Conservation (phyloP, 2,113 vertebrate species). For the Muscicapa adusta region DNA sequence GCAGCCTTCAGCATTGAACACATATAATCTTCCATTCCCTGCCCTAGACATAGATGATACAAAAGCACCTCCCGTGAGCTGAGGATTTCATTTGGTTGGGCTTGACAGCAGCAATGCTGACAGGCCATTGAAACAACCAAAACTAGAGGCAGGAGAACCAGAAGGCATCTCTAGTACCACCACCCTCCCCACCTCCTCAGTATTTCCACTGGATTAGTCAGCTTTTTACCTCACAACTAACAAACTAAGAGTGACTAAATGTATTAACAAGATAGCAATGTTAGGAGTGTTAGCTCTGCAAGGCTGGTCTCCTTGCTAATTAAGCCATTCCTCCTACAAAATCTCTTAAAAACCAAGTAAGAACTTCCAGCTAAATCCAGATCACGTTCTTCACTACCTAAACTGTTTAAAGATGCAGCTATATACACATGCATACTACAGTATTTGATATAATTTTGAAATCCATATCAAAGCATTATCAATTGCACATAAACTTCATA, state of each 20-base stretch:
- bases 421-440: not conserved
- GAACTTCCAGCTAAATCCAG: not conserved
- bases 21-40: not conserved
- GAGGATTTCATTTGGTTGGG: not conserved
- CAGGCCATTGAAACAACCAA: not conserved
- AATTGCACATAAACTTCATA: not conserved
- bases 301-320: not conserved
- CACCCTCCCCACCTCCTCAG: not conserved
- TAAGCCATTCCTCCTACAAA: not conserved
- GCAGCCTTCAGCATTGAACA: not conserved
- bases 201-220: not conserved
- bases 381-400: not conserved
- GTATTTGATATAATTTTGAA: not conserved
- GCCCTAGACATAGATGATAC: not conserved
- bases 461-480: not conserved
- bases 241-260: not conserved
- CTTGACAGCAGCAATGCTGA: not conserved
- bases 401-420: not conserved
- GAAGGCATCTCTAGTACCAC: not conserved
- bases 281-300: not conserved
- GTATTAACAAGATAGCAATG: not conserved
- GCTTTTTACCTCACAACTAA: not conserved
- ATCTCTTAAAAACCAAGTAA: not conserved
- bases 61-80: not conserved
- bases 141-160: not conserved